Percentiles rank a stretch among this genome's conserved stretches.
These are phyloP conservation scores for Keiferia lycopersicella DNA, from an alignment of 2,888 invertebrate species.

Conservation along the genomic window DNA sequence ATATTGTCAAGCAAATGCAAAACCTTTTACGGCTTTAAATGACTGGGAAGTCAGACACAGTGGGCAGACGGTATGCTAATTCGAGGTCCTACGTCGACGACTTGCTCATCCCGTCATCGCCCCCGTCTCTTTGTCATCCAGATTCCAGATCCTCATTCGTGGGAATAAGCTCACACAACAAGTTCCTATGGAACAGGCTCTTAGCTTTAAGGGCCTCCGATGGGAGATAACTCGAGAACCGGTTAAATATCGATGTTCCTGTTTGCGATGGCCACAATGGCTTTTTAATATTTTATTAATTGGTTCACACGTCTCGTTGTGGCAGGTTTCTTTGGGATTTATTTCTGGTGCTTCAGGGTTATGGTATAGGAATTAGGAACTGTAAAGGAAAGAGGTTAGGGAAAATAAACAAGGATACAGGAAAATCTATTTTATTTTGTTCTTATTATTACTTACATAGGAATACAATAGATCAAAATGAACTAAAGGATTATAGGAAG, in stretches of 20 bases:
- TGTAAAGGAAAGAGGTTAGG: not conserved
- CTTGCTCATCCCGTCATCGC: conserved; percentile 17
- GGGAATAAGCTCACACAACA: conserved; percentile 19
- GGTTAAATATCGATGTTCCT: conserved; percentile 18
- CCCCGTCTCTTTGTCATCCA: conserved; percentile 22
- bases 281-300: conserved; percentile 18
- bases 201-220: conserved; percentile 6
- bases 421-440: not conserved
- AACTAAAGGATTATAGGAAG: not conserved
- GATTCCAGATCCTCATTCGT: not conserved
- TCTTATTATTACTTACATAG: not conserved
- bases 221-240: conserved; percentile 21
- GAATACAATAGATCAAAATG: not conserved
- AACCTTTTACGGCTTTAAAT: not conserved
- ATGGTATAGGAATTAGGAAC: not conserved
- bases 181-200: conserved; percentile 14
- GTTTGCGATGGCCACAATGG: conserved; percentile 7
- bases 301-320: conserved; percentile 5
- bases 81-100: not conserved
- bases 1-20: not conserved
- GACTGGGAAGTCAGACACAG: not conserved
- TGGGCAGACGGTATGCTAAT: not conserved
- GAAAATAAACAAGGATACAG: conserved; percentile 1
- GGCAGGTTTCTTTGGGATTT: not conserved
- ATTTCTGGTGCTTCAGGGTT: not conserved